phyloP scores from a whole-genome alignment of 2,888 invertebrate species.

The Rotaria macrura region DNA sequence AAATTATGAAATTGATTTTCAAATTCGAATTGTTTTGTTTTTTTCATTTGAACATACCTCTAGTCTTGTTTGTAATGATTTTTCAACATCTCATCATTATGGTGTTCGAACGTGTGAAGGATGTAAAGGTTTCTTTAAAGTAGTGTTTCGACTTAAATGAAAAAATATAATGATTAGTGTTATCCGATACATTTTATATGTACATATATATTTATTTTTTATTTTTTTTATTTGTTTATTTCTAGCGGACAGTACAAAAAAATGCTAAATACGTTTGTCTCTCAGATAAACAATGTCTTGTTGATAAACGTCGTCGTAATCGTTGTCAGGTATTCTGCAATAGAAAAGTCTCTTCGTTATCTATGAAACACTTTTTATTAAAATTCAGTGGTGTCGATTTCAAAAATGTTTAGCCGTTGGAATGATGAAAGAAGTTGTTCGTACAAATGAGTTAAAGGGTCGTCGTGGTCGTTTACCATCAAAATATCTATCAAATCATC shows the following conservation, averaged over 20 bases:
- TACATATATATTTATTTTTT: no score
- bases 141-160: not conserved
- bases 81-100: conserved; percentile 93
- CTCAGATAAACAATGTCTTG: conserved; percentile 88
- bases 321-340: conserved; percentile 63
- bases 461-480: conserved; percentile 90
- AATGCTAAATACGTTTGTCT: conserved; percentile 94
- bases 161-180: no score
- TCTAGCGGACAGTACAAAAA: conserved; percentile 89
- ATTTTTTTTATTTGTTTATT: no score
- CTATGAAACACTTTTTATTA: not conserved
- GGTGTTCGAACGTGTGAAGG: conserved; percentile 97
- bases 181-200: no score
- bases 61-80: conserved; percentile 55
- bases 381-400: conserved; percentile 72
- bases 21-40: no score
- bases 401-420: conserved; percentile 95
- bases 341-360: not conserved
- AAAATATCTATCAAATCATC: conserved; percentile 53
- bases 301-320: conserved; percentile 88
- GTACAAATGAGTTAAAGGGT: conserved; percentile 91
- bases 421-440: conserved; percentile 94
- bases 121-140: conserved; percentile 65
- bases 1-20: no score
- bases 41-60: no score